Percentiles rank a stretch among this genome's conserved stretches.
Conservation (phyloP, 37 sponge, comb jelly and placozoan genomes). For the Spongilla lacustris region DNA sequence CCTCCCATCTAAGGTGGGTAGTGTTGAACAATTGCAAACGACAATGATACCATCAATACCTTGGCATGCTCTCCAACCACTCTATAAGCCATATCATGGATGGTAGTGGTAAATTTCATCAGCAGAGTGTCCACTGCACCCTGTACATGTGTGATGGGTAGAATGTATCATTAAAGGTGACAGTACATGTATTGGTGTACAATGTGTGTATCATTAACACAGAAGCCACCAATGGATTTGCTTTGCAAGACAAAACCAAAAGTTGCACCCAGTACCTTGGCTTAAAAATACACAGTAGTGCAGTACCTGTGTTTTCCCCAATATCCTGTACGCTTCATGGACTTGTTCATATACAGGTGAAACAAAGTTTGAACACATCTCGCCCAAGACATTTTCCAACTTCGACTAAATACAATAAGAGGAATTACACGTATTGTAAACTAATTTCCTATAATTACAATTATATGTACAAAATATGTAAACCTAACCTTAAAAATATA, state of each 20-base stretch:
- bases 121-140: slow-evolving; percentile 75
- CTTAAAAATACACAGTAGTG: background rate
- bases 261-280: too few relatives aligned
- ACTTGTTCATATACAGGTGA: slow-evolving; percentile 56
- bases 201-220: too few relatives aligned
- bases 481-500: too few relatives aligned
- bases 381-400: slow-evolving; percentile 60
- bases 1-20: slow-evolving; percentile 17
- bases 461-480: too few relatives aligned
- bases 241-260: too few relatives aligned
- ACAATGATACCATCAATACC: slow-evolving; percentile 30
- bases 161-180: too few relatives aligned
- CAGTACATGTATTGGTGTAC: too few relatives aligned
- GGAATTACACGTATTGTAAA: background rate
- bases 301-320: slow-evolving; percentile 82
- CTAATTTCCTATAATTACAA: too few relatives aligned
- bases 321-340: slow-evolving; percentile 66
- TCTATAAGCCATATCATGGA: slow-evolving; percentile 62
- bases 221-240: too few relatives aligned
- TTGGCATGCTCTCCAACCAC: slow-evolving; percentile 69
- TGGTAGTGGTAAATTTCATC: slow-evolving; percentile 70
- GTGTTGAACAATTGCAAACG: background rate
- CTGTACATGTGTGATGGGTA: too few relatives aligned
- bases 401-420: slow-evolving; percentile 22
- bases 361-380: slow-evolving; percentile 39